Evolutionary conservation across 1,140 invertebrate genomes (phyloP), one percentile per base, ranked within the genome.

Genomic region (Neoseiulus cucumeris): DNA sequence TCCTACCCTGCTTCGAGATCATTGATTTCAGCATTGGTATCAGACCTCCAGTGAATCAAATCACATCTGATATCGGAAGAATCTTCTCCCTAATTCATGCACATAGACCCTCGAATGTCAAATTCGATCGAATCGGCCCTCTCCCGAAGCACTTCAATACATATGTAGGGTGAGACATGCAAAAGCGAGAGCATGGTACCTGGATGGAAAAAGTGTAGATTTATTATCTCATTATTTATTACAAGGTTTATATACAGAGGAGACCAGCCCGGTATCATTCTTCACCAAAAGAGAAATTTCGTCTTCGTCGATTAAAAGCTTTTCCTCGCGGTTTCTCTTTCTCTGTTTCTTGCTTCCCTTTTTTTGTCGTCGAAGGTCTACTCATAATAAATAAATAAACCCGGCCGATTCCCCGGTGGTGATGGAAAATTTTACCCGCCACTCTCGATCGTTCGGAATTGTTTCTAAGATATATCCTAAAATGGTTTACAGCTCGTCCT

Each of bases 401-500:
- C 22, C 22, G 14, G 25, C 22, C 25, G 25, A 20, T 25, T 29
- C 22, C 51, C 14, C 4, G 45, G 28, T 5, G 45, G 45, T 6
- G 45, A 6, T 28, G 45, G 45, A 22, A n/a, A 28, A 20, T 28
- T 22, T 47, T 47, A 20, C 28, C 28, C 45, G 14, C 45, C 18
- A 28, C 18, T 20, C 45, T 28, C 45, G 18, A 28, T 20, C 45
- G 45, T 20, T 22, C 45, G 18, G 14, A 20, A 4, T 47, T 14
- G 45, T 22, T 28, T 22, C 20, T 20, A 39, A 22, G 4, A 44
- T 30, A 22, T 1, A 28, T 14, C 22, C 14, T 39, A 20, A 17
- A 7, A 9, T 45, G 25, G 4, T 29, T 87, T 87, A 91, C 79
- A 90, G 81, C 75, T 91, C 88, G 74, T 91, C 88, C 74, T 87